A percentile compares a stretch with the other conserved stretches of the same genome.
These are phyloP conservation scores for Stenoptilia bipunctidactyla DNA, from an alignment of 2,888 invertebrate genomes.

Conservation along the genomic window DNA sequence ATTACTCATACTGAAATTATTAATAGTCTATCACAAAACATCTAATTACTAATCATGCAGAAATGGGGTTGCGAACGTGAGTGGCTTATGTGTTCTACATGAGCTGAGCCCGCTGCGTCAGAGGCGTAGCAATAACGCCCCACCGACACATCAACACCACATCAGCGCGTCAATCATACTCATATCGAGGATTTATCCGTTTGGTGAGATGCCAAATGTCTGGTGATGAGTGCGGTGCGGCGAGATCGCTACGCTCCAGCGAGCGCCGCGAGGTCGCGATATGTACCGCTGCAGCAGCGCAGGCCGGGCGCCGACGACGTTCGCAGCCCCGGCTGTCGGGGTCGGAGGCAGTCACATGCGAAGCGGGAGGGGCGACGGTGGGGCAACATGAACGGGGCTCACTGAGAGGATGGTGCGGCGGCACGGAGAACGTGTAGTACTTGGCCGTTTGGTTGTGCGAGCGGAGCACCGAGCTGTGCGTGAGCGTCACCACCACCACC, in stretches of 20 bases:
- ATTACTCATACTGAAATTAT: no score
- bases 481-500: constrained; percentile 83
- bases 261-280: constrained; percentile 26
- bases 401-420: constrained; percentile 72
- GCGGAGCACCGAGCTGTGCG: constrained; percentile 76
- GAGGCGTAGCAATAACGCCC: constrained; percentile 28
- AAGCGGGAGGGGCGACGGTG: constrained; percentile 71
- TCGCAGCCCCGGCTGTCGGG: constrained; percentile 68
- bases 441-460: constrained; percentile 75
- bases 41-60: constrained; percentile 64
- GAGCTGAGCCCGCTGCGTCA: constrained; percentile 34
- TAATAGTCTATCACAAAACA: constrained; percentile 56
- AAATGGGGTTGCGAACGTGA: constrained; percentile 69
- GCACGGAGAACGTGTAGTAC: constrained; percentile 75
- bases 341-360: constrained; percentile 71
- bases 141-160: constrained; percentile 23
- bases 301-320: constrained; percentile 51
- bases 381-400: constrained; percentile 72
- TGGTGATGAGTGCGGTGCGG: neutral
- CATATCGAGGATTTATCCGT: no score
- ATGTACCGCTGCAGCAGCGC: constrained; percentile 53
- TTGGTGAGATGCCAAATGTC: neutral
- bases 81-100: constrained; percentile 43
- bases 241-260: neutral
- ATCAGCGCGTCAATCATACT: no score